Conservation (phyloP, 2,113 vertebrate genomes). For the Microcebus tavaratra region DNA sequence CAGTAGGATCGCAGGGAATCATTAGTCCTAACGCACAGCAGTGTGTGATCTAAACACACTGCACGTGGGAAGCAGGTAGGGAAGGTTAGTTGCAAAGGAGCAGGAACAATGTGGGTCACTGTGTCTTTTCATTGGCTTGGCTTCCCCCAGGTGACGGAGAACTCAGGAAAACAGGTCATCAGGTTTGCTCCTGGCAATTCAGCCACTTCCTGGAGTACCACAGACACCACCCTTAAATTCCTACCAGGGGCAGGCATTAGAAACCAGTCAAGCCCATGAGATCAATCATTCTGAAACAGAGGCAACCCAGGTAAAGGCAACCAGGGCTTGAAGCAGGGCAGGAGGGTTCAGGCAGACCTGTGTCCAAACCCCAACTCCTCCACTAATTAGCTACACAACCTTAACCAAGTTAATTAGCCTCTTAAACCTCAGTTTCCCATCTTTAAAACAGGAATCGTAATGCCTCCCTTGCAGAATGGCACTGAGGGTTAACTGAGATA, state of each 20-base stretch:
- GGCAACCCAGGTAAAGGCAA: background rate
- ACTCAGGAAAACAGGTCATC: background rate
- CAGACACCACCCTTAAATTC: background rate
- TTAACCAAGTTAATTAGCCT: background rate
- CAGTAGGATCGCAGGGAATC: background rate
- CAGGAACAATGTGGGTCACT: background rate
- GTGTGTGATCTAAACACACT: accelerated
- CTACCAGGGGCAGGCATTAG: background rate
- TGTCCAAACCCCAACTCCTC: background rate
- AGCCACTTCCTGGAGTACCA: background rate
- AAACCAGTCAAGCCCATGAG: background rate
- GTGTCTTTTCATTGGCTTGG: background rate
- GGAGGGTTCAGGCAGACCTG: background rate
- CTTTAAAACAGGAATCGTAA: background rate
- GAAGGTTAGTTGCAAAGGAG: accelerated
- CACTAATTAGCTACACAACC: background rate
- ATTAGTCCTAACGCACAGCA: background rate
- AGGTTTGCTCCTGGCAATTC: background rate
- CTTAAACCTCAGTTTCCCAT: background rate
- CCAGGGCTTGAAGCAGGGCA: background rate
- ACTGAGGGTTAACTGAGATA: background rate
- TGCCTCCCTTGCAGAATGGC: background rate
- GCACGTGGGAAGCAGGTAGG: accelerated
- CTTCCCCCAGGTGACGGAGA: background rate
- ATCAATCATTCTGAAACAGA: background rate